Evolutionary conservation across 2,113 vertebrate genomes (phyloP), one percentile per base, ranked within the genome.

Genomic region (Pantherophis guttatus): DNA sequence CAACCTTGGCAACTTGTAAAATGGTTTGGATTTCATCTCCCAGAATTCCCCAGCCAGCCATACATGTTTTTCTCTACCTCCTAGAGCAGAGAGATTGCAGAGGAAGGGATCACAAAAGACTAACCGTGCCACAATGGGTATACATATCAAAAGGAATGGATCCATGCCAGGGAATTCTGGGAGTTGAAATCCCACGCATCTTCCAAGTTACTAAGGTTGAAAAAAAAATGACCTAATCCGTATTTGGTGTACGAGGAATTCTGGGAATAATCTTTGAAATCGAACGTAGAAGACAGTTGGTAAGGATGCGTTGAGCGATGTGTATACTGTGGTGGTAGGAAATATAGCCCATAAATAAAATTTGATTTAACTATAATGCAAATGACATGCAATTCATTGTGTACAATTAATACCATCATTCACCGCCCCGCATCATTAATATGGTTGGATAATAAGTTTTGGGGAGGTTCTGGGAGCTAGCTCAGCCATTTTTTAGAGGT

Each of bases 221-320:
- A 13, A 11, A 12, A 4, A 5, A 21, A 2, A 2, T 1, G n/a
- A 1, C 10, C 15, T 6, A 3, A 9, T 6, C 17, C 9, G 9
- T 10, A 10, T 52, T 53, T 0, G 12, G n/a, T 3, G 53, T 29
- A 17, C 0, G 17, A 8, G 87, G 29, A 11, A n/a, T 33, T 39
- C 44, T 24, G 44, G 86, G 86, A 33, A 26, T 50, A 17, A 33
- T 24, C 85, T 24, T 86, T 12, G 85, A 48, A 26, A 5, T 0
- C 2, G 85, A 26, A 1, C 1, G 5, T 50, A 52, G 26, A 54
- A 54, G 50, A 1, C 5, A 1, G 26, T 1, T 3, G 50, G 26
- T 13, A 19, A n/a, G 26, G 6, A 19, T 17, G 70, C 2, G 1
- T 8, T 17, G n/a, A 8, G 15, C 3, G 10, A 12, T 0, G 29